A percentile compares a stretch with the other conserved stretches of the same genome.
These are phyloP conservation scores for Phalacrocorax aristotelis DNA, from an alignment of 2,113 vertebrate genomes.

Conservation along the genomic window DNA sequence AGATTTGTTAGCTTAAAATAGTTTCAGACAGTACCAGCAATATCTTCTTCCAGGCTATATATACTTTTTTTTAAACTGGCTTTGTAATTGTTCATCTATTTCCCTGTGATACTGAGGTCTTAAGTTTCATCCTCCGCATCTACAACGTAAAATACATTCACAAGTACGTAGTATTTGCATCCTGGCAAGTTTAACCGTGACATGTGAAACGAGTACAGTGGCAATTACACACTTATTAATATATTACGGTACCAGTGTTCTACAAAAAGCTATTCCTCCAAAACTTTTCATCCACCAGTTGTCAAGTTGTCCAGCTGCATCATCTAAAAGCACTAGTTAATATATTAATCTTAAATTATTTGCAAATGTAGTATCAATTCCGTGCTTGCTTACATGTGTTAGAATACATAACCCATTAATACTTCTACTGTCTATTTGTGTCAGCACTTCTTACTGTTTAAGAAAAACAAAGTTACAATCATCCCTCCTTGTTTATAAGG, in stretches of 20 bases:
- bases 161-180: background rate
- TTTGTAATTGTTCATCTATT: background rate
- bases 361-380: background rate
- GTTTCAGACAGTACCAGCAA: background rate
- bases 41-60: background rate
- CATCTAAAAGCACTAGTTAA: background rate
- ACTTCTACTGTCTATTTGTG: background rate
- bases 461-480: background rate
- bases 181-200: background rate
- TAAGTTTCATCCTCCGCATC: background rate
- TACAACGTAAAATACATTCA: background rate
- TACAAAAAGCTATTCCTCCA: background rate
- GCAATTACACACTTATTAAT: background rate
- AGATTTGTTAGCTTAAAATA: background rate
- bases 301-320: background rate
- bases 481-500: background rate
- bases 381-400: background rate
- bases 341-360: background rate
- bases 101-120: background rate
- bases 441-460: background rate
- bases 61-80: background rate
- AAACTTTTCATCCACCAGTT: background rate
- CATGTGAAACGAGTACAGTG: background rate
- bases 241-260: background rate
- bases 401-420: background rate